Evolutionary conservation across 2,113 vertebrate genomes (phyloP).

Genomic region (Aspidoscelis tigris): DNA sequence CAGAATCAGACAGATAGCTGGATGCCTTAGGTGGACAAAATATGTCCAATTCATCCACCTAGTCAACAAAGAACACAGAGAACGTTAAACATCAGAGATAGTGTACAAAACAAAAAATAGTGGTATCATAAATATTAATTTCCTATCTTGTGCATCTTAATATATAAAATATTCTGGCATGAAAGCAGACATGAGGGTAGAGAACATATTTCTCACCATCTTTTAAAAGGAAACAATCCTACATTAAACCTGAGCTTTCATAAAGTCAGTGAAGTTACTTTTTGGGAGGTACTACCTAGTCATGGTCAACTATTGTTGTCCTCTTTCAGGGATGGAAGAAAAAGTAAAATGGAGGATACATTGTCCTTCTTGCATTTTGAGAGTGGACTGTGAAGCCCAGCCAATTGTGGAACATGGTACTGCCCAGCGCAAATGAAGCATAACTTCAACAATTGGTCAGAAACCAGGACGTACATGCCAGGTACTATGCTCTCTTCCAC

Average conservation of each 20-base stretch:
- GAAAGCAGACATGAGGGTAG: background rate
- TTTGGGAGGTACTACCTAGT: too few relatives aligned
- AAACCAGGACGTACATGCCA: too few relatives aligned
- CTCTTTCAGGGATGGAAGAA: too few relatives aligned
- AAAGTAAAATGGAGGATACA: too few relatives aligned
- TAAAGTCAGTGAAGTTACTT: background rate
- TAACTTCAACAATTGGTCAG: too few relatives aligned
- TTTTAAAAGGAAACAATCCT: background rate
- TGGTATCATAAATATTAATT: background rate
- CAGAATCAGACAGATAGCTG: background rate
- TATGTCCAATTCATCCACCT: conserved; percentile 39
- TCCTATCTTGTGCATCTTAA: background rate
- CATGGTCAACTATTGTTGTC: too few relatives aligned
- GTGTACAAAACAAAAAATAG: background rate
- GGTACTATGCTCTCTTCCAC: too few relatives aligned
- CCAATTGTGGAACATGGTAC: too few relatives aligned
- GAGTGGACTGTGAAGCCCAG: too few relatives aligned
- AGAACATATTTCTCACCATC: background rate
- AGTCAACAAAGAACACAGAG: background rate
- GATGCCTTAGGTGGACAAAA: background rate
- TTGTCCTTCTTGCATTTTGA: too few relatives aligned
- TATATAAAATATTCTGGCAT: background rate
- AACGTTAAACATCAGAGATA: background rate
- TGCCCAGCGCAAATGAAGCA: too few relatives aligned
- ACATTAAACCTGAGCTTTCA: background rate